Base-by-base conservation (phyloP, 2,888 invertebrate species). In the Drosophila nigricruria region DNA sequence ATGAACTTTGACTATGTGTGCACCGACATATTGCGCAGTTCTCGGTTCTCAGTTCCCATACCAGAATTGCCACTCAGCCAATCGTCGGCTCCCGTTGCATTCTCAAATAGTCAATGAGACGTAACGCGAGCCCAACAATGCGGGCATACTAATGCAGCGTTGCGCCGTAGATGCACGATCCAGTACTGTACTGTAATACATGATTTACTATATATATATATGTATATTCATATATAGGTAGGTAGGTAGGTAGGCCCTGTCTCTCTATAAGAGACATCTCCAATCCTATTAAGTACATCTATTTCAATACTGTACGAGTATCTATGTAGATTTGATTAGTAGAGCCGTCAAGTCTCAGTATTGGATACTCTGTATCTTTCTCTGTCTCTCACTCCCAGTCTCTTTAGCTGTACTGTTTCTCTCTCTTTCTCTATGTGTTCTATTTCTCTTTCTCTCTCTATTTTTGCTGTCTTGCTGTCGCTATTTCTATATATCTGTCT, bases 21-120 rank as follows among this genome's bases (percentile, higher is more conserved):
- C 20, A 38, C 14, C 50, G 14, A 52, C 52, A 50, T 36, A 78
- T 66, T 78, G 79, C 79, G 76, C 79, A 76, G 77, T 72, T 71
- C 27, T 25, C 79, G 68, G 77, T 65, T 47, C 40, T 23, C 79
- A 68, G 77, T 71, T 42, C 42, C 1, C 47, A 54, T 42, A 23
- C 49, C 38, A 45, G 56, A 58, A 62, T 54, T 54, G 45, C 42
- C 52, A 52, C 50, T 62, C 50, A 62, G 56, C 43, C 23, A 25
- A 47, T 57, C 18, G 32, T 30, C 58, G 14, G 9, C 42, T 42
- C 6, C 47, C 36, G 42, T 56, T 52, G 52, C 59, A 56, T 63
- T 75, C 61, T 36, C 50, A 38, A 63, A 63, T 30, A 50, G 32
- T 62, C 62, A 63, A 47, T 50, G 40, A 62, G 56, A 43, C 63